Evolutionary conservation across 2,888 invertebrate genomes (phyloP).

Genomic region (Melikaiella ostensackeni): DNA sequence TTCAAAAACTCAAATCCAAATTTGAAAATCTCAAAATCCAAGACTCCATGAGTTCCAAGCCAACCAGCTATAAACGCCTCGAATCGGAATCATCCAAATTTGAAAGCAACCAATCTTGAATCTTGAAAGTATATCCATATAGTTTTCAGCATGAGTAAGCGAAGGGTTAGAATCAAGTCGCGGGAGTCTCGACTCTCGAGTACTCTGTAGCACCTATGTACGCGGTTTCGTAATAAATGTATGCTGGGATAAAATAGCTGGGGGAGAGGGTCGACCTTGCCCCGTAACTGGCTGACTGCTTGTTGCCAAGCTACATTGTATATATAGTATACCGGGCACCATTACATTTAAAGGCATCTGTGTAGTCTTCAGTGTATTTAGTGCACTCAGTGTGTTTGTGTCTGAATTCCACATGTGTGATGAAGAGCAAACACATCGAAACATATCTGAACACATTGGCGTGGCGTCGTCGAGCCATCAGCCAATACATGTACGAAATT

Average conservation of each 20-base stretch:
- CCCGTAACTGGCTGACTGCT: conserved; percentile 71
- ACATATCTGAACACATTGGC: conserved; percentile 5
- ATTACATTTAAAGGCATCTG: conserved; percentile 50
- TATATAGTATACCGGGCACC: conserved; percentile 62
- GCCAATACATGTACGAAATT: conserved; percentile 5
- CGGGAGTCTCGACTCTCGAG: conserved; percentile 49
- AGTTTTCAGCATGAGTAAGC: conserved; percentile 35
- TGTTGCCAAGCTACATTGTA: conserved; percentile 74
- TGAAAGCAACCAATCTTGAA: conserved; percentile 22
- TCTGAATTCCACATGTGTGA: background rate
- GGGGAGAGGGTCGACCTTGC: conserved; percentile 73
- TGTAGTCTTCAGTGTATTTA: conserved; percentile 36
- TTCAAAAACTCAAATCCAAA: background rate
- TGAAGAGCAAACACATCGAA: conserved; percentile 17
- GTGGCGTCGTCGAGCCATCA: background rate
- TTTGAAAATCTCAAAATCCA: background rate
- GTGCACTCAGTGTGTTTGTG: background rate
- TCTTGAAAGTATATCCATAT: conserved; percentile 20
- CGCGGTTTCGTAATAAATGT: conserved; percentile 73
- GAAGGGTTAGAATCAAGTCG: conserved; percentile 42
- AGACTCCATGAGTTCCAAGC: background rate
- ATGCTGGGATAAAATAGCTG: conserved; percentile 71
- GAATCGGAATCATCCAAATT: background rate
- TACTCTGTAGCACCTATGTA: conserved; percentile 46
- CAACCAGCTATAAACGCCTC: background rate